phyloP scores from a whole-genome alignment of 2,888 invertebrate species.

The Nomada fucata region DNA sequence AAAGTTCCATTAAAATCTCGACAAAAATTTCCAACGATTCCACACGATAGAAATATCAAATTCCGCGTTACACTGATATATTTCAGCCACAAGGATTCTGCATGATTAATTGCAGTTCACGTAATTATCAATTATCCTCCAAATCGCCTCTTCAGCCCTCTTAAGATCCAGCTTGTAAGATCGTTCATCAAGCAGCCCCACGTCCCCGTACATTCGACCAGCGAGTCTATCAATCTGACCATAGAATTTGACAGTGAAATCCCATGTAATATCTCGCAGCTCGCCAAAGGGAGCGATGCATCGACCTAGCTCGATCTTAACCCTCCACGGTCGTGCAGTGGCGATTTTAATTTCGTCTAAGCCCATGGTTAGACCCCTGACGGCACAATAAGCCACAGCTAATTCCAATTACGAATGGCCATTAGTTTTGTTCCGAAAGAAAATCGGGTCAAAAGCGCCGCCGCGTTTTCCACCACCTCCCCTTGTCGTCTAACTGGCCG shows the following conservation, averaged over 20 bases:
- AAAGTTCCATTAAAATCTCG: no score
- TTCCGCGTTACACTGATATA: background rate
- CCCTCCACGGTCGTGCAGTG: background rate
- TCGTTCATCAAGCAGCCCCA: constrained; percentile 27
- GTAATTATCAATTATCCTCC: background rate
- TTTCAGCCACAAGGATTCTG: background rate
- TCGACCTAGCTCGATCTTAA: constrained; percentile 20
- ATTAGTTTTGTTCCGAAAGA: constrained; percentile 82
- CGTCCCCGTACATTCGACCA: background rate
- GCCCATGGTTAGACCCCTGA: constrained; percentile 6
- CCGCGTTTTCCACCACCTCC: background rate
- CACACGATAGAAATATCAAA: no score
- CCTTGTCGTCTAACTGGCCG: background rate
- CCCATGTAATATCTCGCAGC: constrained; percentile 40
- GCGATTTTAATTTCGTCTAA: constrained; percentile 45
- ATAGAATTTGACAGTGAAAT: constrained; percentile 42
- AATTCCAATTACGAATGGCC: constrained; percentile 83
- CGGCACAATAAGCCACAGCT: constrained; percentile 62
- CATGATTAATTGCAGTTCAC: background rate
- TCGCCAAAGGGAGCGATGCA: background rate
- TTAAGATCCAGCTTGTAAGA: background rate
- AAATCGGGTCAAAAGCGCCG: constrained; percentile 75
- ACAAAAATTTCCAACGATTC: no score
- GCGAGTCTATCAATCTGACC: constrained; percentile 40
- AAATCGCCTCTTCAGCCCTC: background rate